These are phyloP conservation scores for Megaceryle torquata DNA, from an alignment of 2,113 vertebrate genomes.

Conservation along the genomic window DNA sequence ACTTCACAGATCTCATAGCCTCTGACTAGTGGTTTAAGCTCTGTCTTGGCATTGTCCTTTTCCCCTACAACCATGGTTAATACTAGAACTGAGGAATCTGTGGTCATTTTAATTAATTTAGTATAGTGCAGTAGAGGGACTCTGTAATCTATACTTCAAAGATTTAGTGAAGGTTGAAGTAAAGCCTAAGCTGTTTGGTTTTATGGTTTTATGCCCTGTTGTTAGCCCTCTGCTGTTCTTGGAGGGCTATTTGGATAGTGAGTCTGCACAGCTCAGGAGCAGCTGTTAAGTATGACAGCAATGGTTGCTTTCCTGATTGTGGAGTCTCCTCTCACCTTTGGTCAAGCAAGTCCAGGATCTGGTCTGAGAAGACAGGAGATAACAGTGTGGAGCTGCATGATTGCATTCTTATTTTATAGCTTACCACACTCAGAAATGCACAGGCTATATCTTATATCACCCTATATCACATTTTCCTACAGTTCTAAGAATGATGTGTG, in stretches of 20 bases:
- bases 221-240: background rate
- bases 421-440: background rate
- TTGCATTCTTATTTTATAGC: background rate
- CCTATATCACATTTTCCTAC: slow-evolving; percentile 13
- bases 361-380: background rate
- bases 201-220: background rate
- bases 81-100: background rate
- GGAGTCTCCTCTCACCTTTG: background rate
- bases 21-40: background rate
- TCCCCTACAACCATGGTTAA: background rate
- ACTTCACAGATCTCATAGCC: background rate
- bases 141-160: background rate
- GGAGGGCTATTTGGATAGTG: background rate
- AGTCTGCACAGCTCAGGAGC: background rate
- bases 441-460: background rate
- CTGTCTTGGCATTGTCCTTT: background rate
- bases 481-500: background rate
- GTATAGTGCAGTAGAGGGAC: background rate
- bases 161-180: background rate
- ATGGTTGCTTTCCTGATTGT: background rate
- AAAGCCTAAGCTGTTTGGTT: background rate
- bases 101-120: background rate
- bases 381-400: background rate
- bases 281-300: background rate
- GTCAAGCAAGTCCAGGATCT: background rate